Base-by-base conservation (phyloP, 2,888 invertebrate species). In the Byasa hedistus region DNA sequence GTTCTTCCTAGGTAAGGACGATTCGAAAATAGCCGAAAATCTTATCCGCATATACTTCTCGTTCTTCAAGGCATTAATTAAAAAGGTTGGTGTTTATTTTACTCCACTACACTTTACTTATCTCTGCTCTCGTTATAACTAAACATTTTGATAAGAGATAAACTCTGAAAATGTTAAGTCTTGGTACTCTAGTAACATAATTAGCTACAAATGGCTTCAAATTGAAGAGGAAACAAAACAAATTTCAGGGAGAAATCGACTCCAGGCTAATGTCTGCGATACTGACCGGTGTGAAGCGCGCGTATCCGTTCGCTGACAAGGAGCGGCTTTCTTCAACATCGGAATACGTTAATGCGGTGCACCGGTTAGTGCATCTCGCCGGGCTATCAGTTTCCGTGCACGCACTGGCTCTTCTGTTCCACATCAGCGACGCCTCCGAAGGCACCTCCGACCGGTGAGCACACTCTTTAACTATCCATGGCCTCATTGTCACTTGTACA, bases 41-140 rank as follows among this genome's bases (percentile, higher is more conserved):
- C 91, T 99, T 44, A 96, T 99, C 57, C 93, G 95, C 71, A 96
- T 99, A 61, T 99, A 99, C 85, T 98, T 99, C 82, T 95, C 97
- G 0, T 97, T 99, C 83, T 99, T 99, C 91, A 98, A 98, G 88
- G 96, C 97, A 60, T 95, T 96, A 66, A 94, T 98, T 7, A 97
- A 98, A 81, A 95, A 94, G 92, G 95, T 95, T 75, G 65, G 72
- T 54, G 23, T 1, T 39, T 22, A 22, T 32, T 24, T 36, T 36
- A 44, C n/a, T 48, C n/a, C 32, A 51, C 24, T 8, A 48, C 0
- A 22, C n/a, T 22, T 52, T 19, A 8, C 8, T n/a, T n/a, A 52
- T 52, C 52, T 5, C 4, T 8, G 3, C 3, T n/a, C 21, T 21
- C 21, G 3, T 10, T 19, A n/a, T n/a, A n/a, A n/a, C n/a, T n/a